A percentile compares a stretch with the other conserved stretches of the same genome.
These are phyloP conservation scores for Microplitis mediator DNA, from an alignment of 1,140 invertebrate genomes.

Conservation along the genomic window DNA sequence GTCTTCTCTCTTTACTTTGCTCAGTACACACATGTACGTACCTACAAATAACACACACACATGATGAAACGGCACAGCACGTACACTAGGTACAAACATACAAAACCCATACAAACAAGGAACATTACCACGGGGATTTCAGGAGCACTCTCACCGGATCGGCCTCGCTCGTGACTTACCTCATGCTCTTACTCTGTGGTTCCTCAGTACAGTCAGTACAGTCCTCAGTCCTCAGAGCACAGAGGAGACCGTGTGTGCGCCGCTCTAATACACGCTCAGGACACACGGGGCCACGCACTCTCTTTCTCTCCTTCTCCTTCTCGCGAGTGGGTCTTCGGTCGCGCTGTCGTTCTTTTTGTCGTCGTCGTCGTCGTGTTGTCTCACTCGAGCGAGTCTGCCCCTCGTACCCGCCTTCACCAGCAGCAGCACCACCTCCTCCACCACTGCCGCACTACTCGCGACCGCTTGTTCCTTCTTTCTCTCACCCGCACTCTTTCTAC, in stretches of 20 bases:
- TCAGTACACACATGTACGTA: not conserved
- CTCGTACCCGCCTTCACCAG: no score
- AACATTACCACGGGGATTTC: conserved; percentile 18
- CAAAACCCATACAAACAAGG: not conserved
- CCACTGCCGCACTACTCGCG: not conserved
- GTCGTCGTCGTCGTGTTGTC: conserved; percentile 1
- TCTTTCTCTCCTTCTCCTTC: conserved; percentile 21
- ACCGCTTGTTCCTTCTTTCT: conserved; percentile 9
- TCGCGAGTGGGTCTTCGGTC: not conserved
- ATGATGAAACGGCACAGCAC: not conserved
- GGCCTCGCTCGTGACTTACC: conserved; percentile 38
- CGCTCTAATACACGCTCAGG: conserved; percentile 10
- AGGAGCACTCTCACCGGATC: conserved; percentile 36
- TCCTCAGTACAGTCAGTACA: conserved; percentile 7
- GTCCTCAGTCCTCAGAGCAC: no score
- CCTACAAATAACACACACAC: not conserved
- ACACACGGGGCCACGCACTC: conserved; percentile 20
- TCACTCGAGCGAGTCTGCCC: not conserved
- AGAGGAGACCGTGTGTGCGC: conserved; percentile 1
- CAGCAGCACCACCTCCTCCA: not conserved
- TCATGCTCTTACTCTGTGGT: conserved; percentile 29
- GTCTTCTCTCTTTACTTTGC: not conserved
- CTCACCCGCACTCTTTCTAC: conserved; percentile 12
- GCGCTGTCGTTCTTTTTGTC: not conserved
- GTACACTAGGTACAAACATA: no score